Conservation (phyloP, 2,113 vertebrate species). For the Megaceryle maxima region DNA sequence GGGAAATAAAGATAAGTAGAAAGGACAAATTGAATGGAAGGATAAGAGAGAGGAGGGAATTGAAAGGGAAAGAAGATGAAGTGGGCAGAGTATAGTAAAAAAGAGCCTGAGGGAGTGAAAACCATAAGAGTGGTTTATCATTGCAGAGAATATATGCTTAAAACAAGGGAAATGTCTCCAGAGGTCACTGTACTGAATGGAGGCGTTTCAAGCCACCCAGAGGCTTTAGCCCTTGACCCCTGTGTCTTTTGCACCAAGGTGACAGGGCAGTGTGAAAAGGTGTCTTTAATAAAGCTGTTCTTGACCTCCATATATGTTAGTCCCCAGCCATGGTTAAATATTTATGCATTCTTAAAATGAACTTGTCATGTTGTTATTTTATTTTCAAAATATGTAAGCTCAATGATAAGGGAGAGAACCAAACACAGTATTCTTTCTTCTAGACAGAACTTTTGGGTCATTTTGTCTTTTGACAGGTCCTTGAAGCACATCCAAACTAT, state of each 20-base stretch:
- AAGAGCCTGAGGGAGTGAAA: neutral
- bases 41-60: neutral
- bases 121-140: neutral
- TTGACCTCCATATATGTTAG: neutral
- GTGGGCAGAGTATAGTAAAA: neutral
- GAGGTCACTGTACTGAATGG: neutral
- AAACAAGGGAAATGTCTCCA: neutral
- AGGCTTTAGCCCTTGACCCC: neutral
- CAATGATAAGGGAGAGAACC: neutral
- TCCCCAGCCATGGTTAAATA: neutral
- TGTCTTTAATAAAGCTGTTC: neutral
- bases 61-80: neutral
- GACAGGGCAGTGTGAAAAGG: neutral
- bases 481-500: slow-evolving; percentile 90
- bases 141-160: neutral
- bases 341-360: neutral
- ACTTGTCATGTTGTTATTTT: neutral
- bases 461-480: slow-evolving; percentile 79
- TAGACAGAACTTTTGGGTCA: neutral
- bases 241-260: neutral
- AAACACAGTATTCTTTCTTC: neutral
- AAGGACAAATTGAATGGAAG: neutral
- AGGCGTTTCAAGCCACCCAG: neutral
- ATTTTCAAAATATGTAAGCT: neutral
- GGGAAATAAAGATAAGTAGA: neutral